Base-by-base conservation (phyloP, 2,888 invertebrate species). In the Tetranychus piercei region DNA sequence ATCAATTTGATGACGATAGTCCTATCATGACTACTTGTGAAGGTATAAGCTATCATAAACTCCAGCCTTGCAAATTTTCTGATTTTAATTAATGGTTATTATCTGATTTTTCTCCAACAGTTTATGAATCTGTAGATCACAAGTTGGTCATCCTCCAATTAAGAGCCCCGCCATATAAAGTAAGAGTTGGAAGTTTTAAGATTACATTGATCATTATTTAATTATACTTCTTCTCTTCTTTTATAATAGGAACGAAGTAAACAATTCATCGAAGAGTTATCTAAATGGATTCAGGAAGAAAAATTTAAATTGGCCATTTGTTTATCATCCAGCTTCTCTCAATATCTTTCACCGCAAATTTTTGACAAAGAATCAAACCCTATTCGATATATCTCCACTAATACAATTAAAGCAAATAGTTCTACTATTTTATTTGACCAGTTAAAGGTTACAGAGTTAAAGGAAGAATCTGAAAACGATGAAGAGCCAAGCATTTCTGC, bases 11-110 rank as follows among this genome's bases (percentile, higher is more conserved):
- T 5, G 55, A 45, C 18, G 20, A 45, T 20, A 18, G 20, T 23
- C 55, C 55, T 15, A 20, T 73, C 9, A 73, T 44, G 18, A 73
- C 73, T n/a, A 65, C 73, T 22, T 71, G 71, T 71, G 64, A 73
- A 73, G 65, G 73, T 73, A 22, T 22, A 22, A 34, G 34, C 3
- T 34, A 34, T 34, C 34, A 34, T 34, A 34, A 34, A 34, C 5
- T 34, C 34, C 34, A 34, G 34, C 34, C 34, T 34, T 34, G 34
- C 20, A 20, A 18, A 65, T 65, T 65, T 18, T 65, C 18, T 65
- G 18, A n/a, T 3, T 65, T 5, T 34, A 34, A 34, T 34, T 34
- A 34, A 34, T 34, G 34, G 34, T 4, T 66, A 18, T 66, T 11
- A 9, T 66, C 9, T 7, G 5, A n/a, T 69, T 69, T 4, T 11